Base-by-base conservation (phyloP, 2,113 vertebrate genomes). In the Cinclus cinclus region DNA sequence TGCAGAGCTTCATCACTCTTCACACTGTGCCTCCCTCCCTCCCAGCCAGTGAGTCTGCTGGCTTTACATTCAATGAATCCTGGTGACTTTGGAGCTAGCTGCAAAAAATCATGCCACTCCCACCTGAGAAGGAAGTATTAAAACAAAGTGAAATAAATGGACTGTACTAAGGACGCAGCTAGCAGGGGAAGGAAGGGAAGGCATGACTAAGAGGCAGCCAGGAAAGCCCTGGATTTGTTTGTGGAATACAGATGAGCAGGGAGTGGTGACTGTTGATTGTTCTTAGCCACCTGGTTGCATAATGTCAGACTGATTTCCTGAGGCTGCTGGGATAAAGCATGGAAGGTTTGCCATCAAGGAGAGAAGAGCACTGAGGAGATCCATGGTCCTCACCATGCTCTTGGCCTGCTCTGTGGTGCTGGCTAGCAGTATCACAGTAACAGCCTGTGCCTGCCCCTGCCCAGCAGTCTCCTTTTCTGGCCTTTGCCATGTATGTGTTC, bases 271-370 rank as follows among this genome's bases (percentile, higher is more conserved):
- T 68, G 23, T 53, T 46, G 33, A 17, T n/a, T 70, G 24, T 20
- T 90, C 56, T 75, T 79, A 85, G 53, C 18, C 14, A 55, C 18
- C 8, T 24, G 20, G 11, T 63, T 92, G 60, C 13, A 1, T 30
- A 87, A 62, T 0, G 3, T 25, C 62, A 56, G 49, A 24, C 42
- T 14, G 10, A 49, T 82, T 78, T 84, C 88, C 62, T 39, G 62
- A 46, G 39, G 30, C 30, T 68, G 21, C 84, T 69, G 27, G n/a
- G 56, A 68, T 37, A 37, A 33, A 33, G 16, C 14, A 41, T 2
- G 22, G 31, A 24, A 78, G 33, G 47, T 75, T 7, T 2, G 0
- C 49, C n/a, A 56, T 17, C 0, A 1, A 59, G 42, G n/a, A 56
- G 22, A 44, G 63, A 49, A 62, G 11, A 67, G 19, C 8, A 18